Base-by-base conservation (phyloP, 2,888 invertebrate species). In the Napeogenes sylphis region DNA sequence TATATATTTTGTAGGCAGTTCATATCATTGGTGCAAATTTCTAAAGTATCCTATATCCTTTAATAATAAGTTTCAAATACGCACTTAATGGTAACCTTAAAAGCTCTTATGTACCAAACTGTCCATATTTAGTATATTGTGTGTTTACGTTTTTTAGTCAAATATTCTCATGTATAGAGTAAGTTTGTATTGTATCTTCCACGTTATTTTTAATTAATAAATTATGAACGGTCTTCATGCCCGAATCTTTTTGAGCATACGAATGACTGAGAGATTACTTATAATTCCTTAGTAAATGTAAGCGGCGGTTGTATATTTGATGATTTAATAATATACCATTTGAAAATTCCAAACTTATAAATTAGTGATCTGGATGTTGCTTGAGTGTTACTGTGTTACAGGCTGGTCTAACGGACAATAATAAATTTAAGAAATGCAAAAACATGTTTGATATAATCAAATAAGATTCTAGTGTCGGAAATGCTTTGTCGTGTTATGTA, bases 211-310 rank as follows among this genome's bases (percentile, higher is more conserved):
- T 51, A 51, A 10, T 51, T 30, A 51, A 51, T 51, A 51, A 30
- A 51, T 51, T 51, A 51, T 30, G 21, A 51, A 30, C 51, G 72
- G 89, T 89, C 88, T 85, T 85, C 87, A 79, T 87, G 84, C 83
- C 86, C 85, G 81, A 86, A 76, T 58, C n/a, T 42, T 59, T 85
- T 88, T 87, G 86, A 81, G 83, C 85, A 86, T 77, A 70, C 68
- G 82, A 84, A 83, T 75, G 88, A 84, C 86, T 66, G 55, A 57
- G 62, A 55, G 38, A 59, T 61, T 42, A 57, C 65, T 63, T 14
- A 58, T 21, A 38, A 54, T 55, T 38, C n/a, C 30, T n/a, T 30
- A 32, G 38, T 47, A 55, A 38, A 35, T 4, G 3, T 51, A 8
- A 51, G 30, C 51, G 12, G 51, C 30, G 51, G 8, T 51, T 3